Base-by-base conservation (phyloP, 2,113 vertebrate genomes). In the Toxotes jaculatrix region DNA sequence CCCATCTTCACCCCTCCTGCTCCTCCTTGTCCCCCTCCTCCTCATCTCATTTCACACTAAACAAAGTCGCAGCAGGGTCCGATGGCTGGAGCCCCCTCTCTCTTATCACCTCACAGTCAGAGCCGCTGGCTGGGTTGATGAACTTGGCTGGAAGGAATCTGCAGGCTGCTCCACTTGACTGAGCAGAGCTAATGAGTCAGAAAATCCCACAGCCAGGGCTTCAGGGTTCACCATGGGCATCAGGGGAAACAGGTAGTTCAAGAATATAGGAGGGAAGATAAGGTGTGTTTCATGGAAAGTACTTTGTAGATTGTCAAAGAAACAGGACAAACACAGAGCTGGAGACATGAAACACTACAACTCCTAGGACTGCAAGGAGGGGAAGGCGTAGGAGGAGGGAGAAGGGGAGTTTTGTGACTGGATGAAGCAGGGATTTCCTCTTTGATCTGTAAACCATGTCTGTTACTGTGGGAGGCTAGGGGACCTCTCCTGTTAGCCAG, bases 111-210 rank as follows among this genome's bases (percentile, higher is more conserved):
- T 89, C 86, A 19, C 92, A 88, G 88, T 61, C 36, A 74, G 90
- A 90, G 82, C 47, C 65, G 6, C 69, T 71, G 76, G 77, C 77
- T 75, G 62, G 84, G 80, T 74, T 91, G 90, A 89, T 93, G 92
- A 93, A 91, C 91, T 87, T 93, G 88, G 84, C 83, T 92, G 87
- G 91, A 91, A 91, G 90, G 90, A 93, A 94, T 95, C 93, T 27
- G 75, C 77, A 82, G 84, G 81, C 89, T 86, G 81, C 89, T 93
- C 82, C 94, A 90, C 91, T 91, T 88, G 90, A 92, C 87, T 91
- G 89, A 91, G 89, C 92, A 93, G 82, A 77, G 87, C 90, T 93
- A 95, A 94, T 94, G 93, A 94, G 85, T 91, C 88, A 92, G 92
- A 94, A 93, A 93, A 95, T 94, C 91, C 83, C 79, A 88, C 84